Conservation (phyloP, 92 coral and sea anemone genomes). For the Epizoanthus stellaris region DNA sequence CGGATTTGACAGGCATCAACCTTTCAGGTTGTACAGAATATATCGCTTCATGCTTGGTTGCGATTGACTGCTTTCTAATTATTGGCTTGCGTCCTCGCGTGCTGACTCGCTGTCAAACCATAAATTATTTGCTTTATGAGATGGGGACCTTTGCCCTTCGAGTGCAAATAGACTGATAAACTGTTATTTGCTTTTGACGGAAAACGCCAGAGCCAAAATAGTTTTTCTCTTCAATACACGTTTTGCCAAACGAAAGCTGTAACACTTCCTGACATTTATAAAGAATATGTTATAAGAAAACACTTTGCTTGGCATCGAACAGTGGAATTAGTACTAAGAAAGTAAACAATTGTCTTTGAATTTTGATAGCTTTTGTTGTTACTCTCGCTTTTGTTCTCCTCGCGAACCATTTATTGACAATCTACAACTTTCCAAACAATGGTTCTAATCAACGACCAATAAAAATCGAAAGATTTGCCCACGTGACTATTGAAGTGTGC, state of each 20-base stretch:
- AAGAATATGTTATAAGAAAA: neutral
- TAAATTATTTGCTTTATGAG: conserved; percentile 24
- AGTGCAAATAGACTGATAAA: conserved; percentile 1
- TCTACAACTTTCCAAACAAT: conserved; percentile 12
- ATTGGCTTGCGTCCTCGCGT: conserved; percentile 45
- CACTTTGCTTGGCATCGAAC: neutral
- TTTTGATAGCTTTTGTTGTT: conserved; percentile 16
- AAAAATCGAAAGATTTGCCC: neutral
- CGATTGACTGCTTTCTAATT: conserved; percentile 11
- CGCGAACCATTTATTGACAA: neutral
- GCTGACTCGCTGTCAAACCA: conserved; percentile 12
- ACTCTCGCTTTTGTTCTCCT: neutral
- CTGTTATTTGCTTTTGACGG: neutral
- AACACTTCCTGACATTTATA: conserved; percentile 2
- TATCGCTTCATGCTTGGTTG: neutral
- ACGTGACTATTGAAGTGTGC: conserved; percentile 20
- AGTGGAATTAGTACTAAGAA: conserved; percentile 13
- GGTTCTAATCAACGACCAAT: conserved; percentile 2
- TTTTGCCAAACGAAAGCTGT: neutral
- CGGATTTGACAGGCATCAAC: no score
- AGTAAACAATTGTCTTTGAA: conserved; percentile 8
- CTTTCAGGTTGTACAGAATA: no score
- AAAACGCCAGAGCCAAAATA: neutral
- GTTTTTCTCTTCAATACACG: neutral
- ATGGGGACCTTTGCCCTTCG: neutral